Conservation (phyloP, 2,113 vertebrate genomes). For the Anhinga anhinga region DNA sequence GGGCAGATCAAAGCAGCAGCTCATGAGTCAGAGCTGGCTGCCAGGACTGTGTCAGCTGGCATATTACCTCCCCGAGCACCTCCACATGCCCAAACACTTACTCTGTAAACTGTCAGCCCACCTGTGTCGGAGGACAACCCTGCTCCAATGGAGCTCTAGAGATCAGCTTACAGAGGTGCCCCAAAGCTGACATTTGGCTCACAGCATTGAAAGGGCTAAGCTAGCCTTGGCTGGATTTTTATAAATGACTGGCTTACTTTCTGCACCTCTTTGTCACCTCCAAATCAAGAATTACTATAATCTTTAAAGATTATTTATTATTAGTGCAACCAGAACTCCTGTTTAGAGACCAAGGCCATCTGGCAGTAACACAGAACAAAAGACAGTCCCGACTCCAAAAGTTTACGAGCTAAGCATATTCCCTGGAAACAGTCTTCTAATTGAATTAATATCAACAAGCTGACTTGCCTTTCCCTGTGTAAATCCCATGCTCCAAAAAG, state of each 20-base stretch:
- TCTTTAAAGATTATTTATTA: constrained; percentile 23
- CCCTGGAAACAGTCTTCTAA: background rate
- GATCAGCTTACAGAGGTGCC: background rate
- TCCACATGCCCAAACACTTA: constrained; percentile 32
- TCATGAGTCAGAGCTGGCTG: constrained; percentile 15
- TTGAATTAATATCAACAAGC: background rate
- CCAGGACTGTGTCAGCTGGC: constrained; percentile 20
- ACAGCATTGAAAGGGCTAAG: background rate
- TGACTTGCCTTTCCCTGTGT: background rate
- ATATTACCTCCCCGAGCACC: constrained; percentile 1
- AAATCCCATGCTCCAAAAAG: background rate
- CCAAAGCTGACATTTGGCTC: background rate
- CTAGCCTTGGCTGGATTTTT: background rate
- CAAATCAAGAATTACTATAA: constrained; percentile 2
- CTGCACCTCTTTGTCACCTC: constrained; percentile 33
- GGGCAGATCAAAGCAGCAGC: constrained; percentile 43
- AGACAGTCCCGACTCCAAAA: background rate
- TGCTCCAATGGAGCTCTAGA: background rate
- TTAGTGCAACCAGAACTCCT: background rate
- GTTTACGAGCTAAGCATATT: background rate
- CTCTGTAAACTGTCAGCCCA: constrained; percentile 45
- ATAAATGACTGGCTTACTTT: constrained; percentile 1
- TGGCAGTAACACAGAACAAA: constrained; percentile 16
- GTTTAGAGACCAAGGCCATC: constrained; percentile 1
- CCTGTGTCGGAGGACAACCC: constrained; percentile 7